These are phyloP conservation scores for Poicephalus meyeri DNA, from an alignment of 2,113 vertebrate species.

Conservation along the genomic window DNA sequence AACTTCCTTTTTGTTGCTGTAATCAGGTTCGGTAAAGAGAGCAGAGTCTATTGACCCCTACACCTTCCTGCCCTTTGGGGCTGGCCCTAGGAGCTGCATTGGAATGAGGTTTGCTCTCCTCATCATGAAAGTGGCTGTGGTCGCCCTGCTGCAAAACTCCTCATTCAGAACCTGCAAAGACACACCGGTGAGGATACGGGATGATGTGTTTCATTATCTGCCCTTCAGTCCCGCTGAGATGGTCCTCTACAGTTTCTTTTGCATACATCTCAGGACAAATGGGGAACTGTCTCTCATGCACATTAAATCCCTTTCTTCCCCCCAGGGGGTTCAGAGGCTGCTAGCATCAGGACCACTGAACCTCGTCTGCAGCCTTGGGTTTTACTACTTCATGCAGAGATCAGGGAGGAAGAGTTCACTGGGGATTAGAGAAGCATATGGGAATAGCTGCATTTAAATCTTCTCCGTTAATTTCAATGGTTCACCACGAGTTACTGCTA, in stretches of 20 bases:
- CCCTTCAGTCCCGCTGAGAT: neutral
- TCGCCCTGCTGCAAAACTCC: constrained; percentile 78
- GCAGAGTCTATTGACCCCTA: constrained; percentile 71
- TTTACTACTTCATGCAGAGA: neutral
- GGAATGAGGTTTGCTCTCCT: constrained; percentile 84
- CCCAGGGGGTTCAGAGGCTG: rapidly evolving
- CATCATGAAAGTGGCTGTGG: constrained; percentile 71
- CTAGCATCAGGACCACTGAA: neutral
- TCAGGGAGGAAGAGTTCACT: neutral
- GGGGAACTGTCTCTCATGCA: neutral
- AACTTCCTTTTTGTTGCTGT: neutral
- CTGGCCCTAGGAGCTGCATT: constrained; percentile 83
- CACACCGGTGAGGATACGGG: constrained; percentile 73
- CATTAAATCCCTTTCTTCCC: neutral
- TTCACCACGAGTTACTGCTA: neutral
- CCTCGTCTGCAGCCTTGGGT: neutral
- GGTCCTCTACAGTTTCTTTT: neutral
- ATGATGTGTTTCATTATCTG: neutral
- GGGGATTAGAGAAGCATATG: neutral
- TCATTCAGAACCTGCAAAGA: constrained; percentile 78
- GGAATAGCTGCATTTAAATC: neutral
- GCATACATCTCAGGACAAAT: neutral
- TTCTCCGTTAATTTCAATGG: neutral
- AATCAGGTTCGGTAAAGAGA: constrained; percentile 80
- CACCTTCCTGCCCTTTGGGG: constrained; percentile 80